phyloP scores from a whole-genome alignment of 1,140 invertebrate species.

The Microplitis demolitor region DNA sequence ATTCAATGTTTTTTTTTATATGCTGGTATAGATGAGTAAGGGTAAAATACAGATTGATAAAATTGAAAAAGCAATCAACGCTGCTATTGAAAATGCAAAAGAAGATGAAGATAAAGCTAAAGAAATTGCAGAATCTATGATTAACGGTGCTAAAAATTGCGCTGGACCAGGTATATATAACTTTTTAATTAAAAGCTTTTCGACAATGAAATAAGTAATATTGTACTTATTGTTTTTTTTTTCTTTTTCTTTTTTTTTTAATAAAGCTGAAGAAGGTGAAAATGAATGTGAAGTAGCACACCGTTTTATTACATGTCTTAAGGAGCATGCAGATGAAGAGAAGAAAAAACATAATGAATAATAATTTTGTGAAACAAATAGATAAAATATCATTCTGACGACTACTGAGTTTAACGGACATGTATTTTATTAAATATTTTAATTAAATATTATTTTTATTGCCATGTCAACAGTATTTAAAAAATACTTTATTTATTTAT shows the following conservation, averaged over 20 bases:
- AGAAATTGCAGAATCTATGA: neutral
- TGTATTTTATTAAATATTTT: too few relatives aligned
- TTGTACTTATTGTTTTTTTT: too few relatives aligned
- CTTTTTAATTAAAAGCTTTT: neutral
- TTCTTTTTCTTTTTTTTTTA: neutral
- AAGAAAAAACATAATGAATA: neutral
- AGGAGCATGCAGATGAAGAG: neutral
- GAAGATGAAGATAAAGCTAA: too few relatives aligned
- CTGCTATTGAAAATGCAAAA: neutral
- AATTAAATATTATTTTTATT: too few relatives aligned
- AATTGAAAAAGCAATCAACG: neutral
- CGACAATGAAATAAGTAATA: too few relatives aligned
- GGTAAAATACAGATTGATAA: neutral
- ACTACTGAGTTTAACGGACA: too few relatives aligned
- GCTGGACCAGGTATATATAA: neutral
- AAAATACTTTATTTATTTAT: too few relatives aligned
- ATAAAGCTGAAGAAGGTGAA: slow-evolving; percentile 2
- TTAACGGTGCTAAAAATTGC: neutral
- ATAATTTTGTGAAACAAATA: neutral
- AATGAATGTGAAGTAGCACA: slow-evolving; percentile 15
- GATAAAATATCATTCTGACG: neutral
- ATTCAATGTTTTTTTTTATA: too few relatives aligned
- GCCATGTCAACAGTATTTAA: too few relatives aligned
- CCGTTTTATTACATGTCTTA: neutral
- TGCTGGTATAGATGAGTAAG: neutral